phyloP scores from a whole-genome alignment of 2,797 vertebrate genomes.

The Graptemys geographica region DNA sequence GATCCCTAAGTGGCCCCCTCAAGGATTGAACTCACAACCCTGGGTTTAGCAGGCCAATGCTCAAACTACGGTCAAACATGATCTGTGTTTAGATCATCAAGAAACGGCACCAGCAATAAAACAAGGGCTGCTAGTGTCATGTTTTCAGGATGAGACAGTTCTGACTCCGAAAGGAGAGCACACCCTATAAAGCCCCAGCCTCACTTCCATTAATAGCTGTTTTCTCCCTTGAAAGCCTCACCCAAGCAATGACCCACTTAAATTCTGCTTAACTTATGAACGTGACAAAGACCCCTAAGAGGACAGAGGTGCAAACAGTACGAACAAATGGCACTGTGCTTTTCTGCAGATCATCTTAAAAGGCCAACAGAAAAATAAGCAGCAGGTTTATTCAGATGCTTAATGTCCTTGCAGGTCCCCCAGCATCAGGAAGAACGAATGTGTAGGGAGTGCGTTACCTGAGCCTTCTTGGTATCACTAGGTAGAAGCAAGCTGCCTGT shows the following conservation, averaged over 20 bases:
- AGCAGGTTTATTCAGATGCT: not conserved
- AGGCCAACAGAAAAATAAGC: not conserved
- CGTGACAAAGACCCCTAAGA: not conserved
- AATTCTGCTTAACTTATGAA: not conserved
- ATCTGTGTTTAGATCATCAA: not conserved
- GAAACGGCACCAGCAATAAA: rapidly evolving
- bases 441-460: slow-evolving; percentile 79
- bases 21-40: no score
- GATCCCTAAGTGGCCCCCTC: no score
- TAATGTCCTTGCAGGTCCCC: not conserved
- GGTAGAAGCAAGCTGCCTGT: slow-evolving; percentile 95
- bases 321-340: not conserved
- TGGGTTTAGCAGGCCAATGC: no score
- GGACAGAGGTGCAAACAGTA: not conserved
- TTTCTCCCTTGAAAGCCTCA: not conserved
- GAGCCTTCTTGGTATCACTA: slow-evolving; percentile 93
- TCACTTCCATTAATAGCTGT: not conserved
- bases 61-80: no score
- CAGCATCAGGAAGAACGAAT: not conserved
- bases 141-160: not conserved
- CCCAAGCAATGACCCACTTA: not conserved
- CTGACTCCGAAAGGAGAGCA: not conserved
- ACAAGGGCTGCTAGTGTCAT: not conserved
- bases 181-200: rapidly evolving
- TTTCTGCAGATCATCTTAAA: not conserved